Evolutionary conservation across 2,797 vertebrate genomes (phyloP), one percentile per base, ranked within the genome.

Genomic region (Fratercula arctica): DNA sequence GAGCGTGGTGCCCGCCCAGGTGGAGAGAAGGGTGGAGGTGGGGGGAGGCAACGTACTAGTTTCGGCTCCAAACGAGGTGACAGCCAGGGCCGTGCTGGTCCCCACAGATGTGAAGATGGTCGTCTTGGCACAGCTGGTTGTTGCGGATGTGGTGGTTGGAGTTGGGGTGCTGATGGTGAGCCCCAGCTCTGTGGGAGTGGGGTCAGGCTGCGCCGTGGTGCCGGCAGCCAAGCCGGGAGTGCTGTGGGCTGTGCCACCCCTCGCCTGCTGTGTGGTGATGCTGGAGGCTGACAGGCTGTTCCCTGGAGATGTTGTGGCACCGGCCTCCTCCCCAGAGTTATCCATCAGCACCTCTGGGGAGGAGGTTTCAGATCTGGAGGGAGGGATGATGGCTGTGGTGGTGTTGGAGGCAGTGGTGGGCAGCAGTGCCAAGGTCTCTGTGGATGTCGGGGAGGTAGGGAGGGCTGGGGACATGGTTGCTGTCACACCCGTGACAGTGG

Each of bases 401-500:
- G 39, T 87, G 21, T 50, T 26, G 57, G 87, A 68, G 35, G 3
- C 2, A 0, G 4, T 39, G 46, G 33, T 56, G 16, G 35, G 43
- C 48, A 45, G 61, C 68, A 61, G 29, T 2, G 15, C 4, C 2
- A 0, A 1, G 25, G 33, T 63, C 48, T 26, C 11, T 1, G 0
- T 16, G 18, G 43, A 41, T 56, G 60, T 23, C 0, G 1, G 3
- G 46, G 41, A 63, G n/a, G 21, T 31, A 17, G 37, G 31, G 16
- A 14, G 15, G 17, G 39, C 16, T 0, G 5, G 25, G n/a, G 45
- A 39, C 8, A 4, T 0, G 0, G 31, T 24, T 1, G 6, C 37
- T 41, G 61, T 12, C 43, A 35, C 25, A 18, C 43, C 16, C 3
- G 3, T 59, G 19, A 0, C 1, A 0, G 15, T 59, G 45, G 51